Base-by-base conservation (phyloP, 2,888 invertebrate genomes). In the Coecobrya sp. region DNA sequence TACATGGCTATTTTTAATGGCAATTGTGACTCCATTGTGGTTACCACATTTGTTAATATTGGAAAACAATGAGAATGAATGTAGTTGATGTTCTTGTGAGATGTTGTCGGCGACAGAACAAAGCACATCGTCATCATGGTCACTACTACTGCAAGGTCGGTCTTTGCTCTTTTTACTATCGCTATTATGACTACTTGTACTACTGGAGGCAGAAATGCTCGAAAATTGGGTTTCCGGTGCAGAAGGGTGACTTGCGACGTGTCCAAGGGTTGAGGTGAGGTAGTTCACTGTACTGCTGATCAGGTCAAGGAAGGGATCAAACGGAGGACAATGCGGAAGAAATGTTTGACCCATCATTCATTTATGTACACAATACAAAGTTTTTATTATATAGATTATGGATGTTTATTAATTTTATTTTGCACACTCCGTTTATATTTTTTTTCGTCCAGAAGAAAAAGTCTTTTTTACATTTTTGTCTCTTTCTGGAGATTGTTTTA, bases 261-360 rank as follows among this genome's bases (percentile, higher is more conserved):
- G 62, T 84, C 65, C 84, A 7, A 84, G 65, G 84, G n/a, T n/a
- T n/a, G n/a, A n/a, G n/a, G 65, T 45, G 86, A 86, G 27, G 36
- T 22, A 70, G 49, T 25, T 88, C 42, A 16, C 65, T 70, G 86
- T 62, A 68, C 19, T 81, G 59, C 65, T 52, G 89, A 76, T 27
- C 68, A 89, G 89, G 89, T 92, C 92, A 92, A 79, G 55, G 19
- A 88, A 92, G 92, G 92, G 92, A 70, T 92, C 89, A 81, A 73
- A 89, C 79, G 79, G 92, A 82, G 62, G 92, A 87, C 65, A 82
- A 49, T 79, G 70, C 49, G 86, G 70, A 36, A 82, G 25, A 76
- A 88, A 27, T 68, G 73, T 76, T 84, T 92, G 84, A 73, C 92
- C 92, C 92, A 92, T 92, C 79, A 92, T 86, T 70, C 79, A 92